Base-by-base conservation (phyloP, 2,113 vertebrate species). In the Poeciliopsis turrubarensis region DNA sequence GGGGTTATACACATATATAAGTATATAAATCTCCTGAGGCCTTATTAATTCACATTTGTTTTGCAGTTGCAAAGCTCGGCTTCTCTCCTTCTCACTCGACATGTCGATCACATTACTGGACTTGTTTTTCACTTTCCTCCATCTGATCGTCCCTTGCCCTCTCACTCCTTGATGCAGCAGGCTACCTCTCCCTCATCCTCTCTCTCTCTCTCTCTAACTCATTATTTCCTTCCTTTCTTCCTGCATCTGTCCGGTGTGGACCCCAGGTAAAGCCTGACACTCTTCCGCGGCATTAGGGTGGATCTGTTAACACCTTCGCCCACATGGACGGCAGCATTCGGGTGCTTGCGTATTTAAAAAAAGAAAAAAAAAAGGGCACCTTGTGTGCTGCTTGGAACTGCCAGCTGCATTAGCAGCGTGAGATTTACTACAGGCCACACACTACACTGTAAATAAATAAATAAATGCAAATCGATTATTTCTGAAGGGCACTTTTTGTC, bases 11-110 rank as follows among this genome's bases (percentile, higher is more conserved):
- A 89, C 10, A 34, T 34, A 34, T 34, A 34, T 34, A 32, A 6
- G 5, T 32, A 34, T 9, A 34, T 9, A 88, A 84, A 78, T 44
- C 85, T 90, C 92, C 72, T 6, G 87, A 90, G 92, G 77, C 89
- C 88, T 89, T 89, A 90, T 93, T 91, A 92, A 89, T 85, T 88
- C 88, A 87, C 83, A 87, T 86, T 86, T 86, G 82, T 90, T 89
- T 87, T 82, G 84, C 82, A 82, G 73, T 91, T 60, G 69, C 78
- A 75, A 85, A 68, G 73, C 79, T 85, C 26, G 65, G 68, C 82
- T 86, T 87, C 75, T 89, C 75, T 87, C 73, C 39, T 82, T 84
- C 73, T 86, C 85, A 86, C 78, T 84, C 86, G 51, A 80, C 79
- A n/a, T 76, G 63, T 71, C 71, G 1, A 70, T 26, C 32, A 44